Evolutionary conservation across 2,888 invertebrate genomes (phyloP), one percentile per base, ranked within the genome.

Genomic region (Conomelus anceps): DNA sequence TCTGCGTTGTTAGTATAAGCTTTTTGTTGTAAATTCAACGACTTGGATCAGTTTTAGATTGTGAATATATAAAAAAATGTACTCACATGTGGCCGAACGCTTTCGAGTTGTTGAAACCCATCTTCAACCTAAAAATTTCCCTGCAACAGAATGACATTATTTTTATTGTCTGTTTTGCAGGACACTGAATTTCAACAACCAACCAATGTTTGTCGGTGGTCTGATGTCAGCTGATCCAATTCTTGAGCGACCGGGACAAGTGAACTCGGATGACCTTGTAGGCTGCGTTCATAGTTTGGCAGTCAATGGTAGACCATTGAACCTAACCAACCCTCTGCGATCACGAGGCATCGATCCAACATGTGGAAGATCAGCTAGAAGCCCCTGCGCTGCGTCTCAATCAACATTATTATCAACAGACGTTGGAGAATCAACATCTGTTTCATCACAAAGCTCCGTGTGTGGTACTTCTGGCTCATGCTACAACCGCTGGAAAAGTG

Each of bases 251-350:
- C 97, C 97, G 0, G 98, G 98, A 0, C 98, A 98, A 93, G 96
- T 99, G 84, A 96, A 96, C 92, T 96, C 98, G 0, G 98, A 98
- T 92, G 98, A 99, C 93, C 96, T 99, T 90, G 96, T 98, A 22
- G 99, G 99, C 6, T 99, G 99, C 92, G 96, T 99, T 91, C 98
- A 98, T 92, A 98, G 98, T 91, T 96, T 98, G 0, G 95, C 97
- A 0, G 95, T 99, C 89, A 98, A 99, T 92, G 98, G 98, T 3
- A 95, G 98, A 23, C 94, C 96, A 0, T 93, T 98, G 23, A 98
- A 98, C 92, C 94, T 98, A 88, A 97, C 97, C 90, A 96, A 95
- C 91, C 97, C 98, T 0, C 91, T 97, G 1, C 94, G 95, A 88
- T 95, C 97, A 3, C 94, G 95, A 6, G 96, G 96, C 0, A 95